Base-by-base conservation (phyloP, 2,888 invertebrate species). In the Tillus elongatus region DNA sequence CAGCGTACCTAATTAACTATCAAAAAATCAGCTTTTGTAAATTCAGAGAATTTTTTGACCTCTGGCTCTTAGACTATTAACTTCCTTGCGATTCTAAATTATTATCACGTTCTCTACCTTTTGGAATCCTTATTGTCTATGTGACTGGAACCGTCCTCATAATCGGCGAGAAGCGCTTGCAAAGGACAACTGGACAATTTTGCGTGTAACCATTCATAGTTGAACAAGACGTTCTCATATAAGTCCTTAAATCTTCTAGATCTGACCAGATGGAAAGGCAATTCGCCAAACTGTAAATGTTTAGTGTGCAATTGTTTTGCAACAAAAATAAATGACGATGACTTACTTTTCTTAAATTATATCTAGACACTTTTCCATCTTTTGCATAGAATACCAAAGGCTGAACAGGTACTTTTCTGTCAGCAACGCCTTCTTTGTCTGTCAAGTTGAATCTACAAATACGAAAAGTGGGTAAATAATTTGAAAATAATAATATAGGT, bases 181-280 rank as follows among this genome's bases (percentile, higher is more conserved):
- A 98, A 71, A 0, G 97, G 96, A 60, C 96, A 96, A 53, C 92
- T 90, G 48, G 85, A 86, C 1, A 96, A 71, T 60, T 97, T 97
- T 0, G 96, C 93, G 59, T 95, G 93, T 0, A 97, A 71, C 92
- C 96, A 98, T 55, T 91, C 86, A 61, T 96, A 97, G 66, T 96
- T 96, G 67, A 98, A 98, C 0, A 97, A 71, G 0, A 96, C 95
- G 57, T 92, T 79, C 28, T 83, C 81, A 58, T 90, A 91, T 10
- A 97, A 69, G 62, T 95, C 93, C 35, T 84, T 82, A 58, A 89
- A 88, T 19, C 96, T 77, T 44, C 89, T 80, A 0, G 96, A 86
- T 3, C 96, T 75, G 0, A 96, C 84, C 54, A 98, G 69, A 59
- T 98, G 97, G 59, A 83, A 97, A 0, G 97, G 97, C 14, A 97